Conservation (phyloP, 1,140 invertebrate species). For the Drosophila repletoides region DNA sequence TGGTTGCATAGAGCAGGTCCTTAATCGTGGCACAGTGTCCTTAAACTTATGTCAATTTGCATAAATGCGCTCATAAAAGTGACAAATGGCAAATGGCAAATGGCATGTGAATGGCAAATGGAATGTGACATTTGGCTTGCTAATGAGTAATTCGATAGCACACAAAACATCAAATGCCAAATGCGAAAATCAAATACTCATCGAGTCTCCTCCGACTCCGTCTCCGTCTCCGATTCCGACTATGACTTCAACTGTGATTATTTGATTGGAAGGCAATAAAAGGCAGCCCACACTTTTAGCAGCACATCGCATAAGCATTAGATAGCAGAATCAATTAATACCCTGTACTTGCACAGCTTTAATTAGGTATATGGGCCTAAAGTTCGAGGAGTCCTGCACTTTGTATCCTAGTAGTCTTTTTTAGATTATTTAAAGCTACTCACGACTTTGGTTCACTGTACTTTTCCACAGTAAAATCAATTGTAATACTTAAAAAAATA, state of each 20-base stretch:
- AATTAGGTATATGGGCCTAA: background rate
- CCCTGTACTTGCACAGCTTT: background rate
- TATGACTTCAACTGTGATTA: slow-evolving; percentile 22
- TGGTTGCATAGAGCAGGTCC: background rate
- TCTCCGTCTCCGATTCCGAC: no score
- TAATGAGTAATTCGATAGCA: slow-evolving; percentile 50
- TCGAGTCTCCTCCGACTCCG: no score
- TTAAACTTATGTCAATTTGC: slow-evolving; percentile 42
- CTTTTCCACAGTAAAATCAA: no score
- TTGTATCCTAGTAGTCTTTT: no score
- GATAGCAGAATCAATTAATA: background rate
- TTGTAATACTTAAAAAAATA: no score
- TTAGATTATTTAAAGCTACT: no score
- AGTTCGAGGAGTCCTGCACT: no score
- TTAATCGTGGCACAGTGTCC: slow-evolving; percentile 2
- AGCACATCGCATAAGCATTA: slow-evolving; percentile 23
- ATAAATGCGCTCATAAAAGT: slow-evolving; percentile 40
- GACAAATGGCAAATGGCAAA: slow-evolving; percentile 33
- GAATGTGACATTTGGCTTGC: slow-evolving; percentile 17
- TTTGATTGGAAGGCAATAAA: slow-evolving; percentile 52
- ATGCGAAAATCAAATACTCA: slow-evolving; percentile 28
- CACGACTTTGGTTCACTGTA: no score
- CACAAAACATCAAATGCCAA: slow-evolving; percentile 18
- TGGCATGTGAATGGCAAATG: no score
- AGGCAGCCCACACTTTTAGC: slow-evolving; percentile 1